Evolutionary conservation across 1,140 invertebrate species (phyloP), one percentile per base, ranked within the genome.

Genomic region (Lysiphlebus fabarum): DNA sequence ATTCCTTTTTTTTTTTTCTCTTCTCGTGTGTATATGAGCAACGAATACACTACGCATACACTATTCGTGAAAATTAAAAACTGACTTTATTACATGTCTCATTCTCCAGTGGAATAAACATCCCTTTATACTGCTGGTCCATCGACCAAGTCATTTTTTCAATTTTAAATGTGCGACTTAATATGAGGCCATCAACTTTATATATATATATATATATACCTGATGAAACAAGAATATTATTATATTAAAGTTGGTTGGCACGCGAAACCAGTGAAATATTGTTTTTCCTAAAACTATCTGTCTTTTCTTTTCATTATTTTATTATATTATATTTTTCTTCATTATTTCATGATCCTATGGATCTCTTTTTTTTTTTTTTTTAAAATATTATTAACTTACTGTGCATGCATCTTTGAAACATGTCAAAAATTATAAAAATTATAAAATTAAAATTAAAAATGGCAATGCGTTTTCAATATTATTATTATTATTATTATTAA

Each of bases 11-110:
- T 26, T 26, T 26, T 2, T 26, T 26, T 26, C 4, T 26, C 4
- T 26, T 26, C 17, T 26, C 17, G 2, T 26, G 17, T 26, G 17
- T 26, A 4, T 26, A 26, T 26, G 17, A 26, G 17, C 17, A 4
- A 26, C n/a, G 45, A 5, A 12, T 65, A 62, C 49, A 66, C 66
- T 70, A 70, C 71, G 70, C 73, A 70, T 73, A 69, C 68, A 68
- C 65, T 70, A 73, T 67, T 67, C 70, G 65, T 78, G 76, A 70
- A 78, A 79, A 78, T 79, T 77, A 79, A 78, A 79, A 79, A 79
- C 74, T 78, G 75, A 78, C 77, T 79, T 78, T 79, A 79, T 79
- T 78, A 79, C 77, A 78, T 73, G 76, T 78, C 75, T 79, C 77
- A 76, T 78, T 78, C 76, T 74, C 61, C 64, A 60, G 64, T 62